Base-by-base conservation (phyloP, 2,888 invertebrate genomes). In the Strigamia crassipes region DNA sequence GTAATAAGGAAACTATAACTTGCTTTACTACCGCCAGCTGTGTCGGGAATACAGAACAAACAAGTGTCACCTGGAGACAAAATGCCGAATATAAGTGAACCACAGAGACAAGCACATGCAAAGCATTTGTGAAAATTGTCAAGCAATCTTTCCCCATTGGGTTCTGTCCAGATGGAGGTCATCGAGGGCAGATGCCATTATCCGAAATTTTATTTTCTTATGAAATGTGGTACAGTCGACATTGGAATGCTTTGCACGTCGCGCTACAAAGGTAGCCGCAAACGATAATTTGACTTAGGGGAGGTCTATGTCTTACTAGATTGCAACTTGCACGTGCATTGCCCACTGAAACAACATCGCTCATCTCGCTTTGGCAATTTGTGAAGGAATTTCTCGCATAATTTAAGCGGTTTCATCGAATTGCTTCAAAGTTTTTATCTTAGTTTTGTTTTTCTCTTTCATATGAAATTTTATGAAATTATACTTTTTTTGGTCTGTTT, bases 301-400 rank as follows among this genome's bases (percentile, higher is more conserved):
- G 34, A 34, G 34, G 34, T 34, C 51, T 51, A 6, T 51, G 51
- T 51, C 51, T 51, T 51, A 6, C 51, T 51, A 51, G 51, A 51
- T 51, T 51, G 51, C 51, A 51, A 2, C 3, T 51, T n/a, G 51
- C 51, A 51, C 51, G 51, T 51, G 51, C 51, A 51, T n/a, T n/a
- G 51, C 51, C 51, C 34, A 51, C 51, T 51, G 51, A 51, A 51
- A 51, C 15, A 51, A 51, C 51, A 51, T 51, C 51, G n/a, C 51
- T 51, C 51, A 51, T 51, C 51, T 51, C 3, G 15, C 5, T n/a
- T n/a, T n/a, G n/a, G 15, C 51, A 51, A 51, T 51, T 51, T 51
- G 51, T n/a, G 15, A n/a, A n/a, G 51, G 51, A 51, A 51, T 51
- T 51, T 51, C 10, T 51, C 51, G n/a, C 51, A 51, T 51, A n/a